These are phyloP conservation scores for Parotia lawesii DNA, from an alignment of 2,113 vertebrate species.

Conservation along the genomic window DNA sequence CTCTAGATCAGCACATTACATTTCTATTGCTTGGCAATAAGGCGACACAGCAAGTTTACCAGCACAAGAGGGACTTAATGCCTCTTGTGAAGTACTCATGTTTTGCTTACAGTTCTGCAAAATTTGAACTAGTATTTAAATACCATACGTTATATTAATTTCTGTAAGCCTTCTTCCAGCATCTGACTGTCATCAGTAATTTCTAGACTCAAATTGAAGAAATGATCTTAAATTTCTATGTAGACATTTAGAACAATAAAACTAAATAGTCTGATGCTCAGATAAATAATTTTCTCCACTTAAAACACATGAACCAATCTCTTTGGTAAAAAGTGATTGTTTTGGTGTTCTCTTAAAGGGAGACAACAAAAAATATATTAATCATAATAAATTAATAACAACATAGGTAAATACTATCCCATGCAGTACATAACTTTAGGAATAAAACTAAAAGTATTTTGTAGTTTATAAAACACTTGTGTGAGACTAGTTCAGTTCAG, in stretches of 20 bases:
- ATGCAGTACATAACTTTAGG: background rate
- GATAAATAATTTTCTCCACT: background rate
- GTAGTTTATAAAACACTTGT: background rate
- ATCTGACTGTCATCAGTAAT: background rate
- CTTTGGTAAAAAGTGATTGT: background rate
- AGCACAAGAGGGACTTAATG: background rate
- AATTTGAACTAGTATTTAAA: background rate
- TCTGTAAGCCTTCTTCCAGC: background rate
- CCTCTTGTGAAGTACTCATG: background rate
- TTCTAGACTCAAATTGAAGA: background rate
- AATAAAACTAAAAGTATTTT: background rate
- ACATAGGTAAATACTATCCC: background rate
- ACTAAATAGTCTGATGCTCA: background rate
- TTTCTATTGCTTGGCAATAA: background rate
- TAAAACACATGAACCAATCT: background rate
- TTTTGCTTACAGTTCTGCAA: background rate
- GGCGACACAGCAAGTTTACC: background rate
- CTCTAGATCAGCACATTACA: background rate
- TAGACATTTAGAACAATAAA: background rate
- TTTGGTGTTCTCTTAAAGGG: background rate
- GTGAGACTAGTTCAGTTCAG: background rate
- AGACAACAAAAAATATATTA: background rate
- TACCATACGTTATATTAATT: background rate
- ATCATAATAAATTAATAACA: background rate
- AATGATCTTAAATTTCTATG: background rate